Percentiles rank a stretch among this genome's conserved stretches.
Evolutionary conservation across 2,113 vertebrate genomes (phyloP).

Genomic region (Garra rufa): DNA sequence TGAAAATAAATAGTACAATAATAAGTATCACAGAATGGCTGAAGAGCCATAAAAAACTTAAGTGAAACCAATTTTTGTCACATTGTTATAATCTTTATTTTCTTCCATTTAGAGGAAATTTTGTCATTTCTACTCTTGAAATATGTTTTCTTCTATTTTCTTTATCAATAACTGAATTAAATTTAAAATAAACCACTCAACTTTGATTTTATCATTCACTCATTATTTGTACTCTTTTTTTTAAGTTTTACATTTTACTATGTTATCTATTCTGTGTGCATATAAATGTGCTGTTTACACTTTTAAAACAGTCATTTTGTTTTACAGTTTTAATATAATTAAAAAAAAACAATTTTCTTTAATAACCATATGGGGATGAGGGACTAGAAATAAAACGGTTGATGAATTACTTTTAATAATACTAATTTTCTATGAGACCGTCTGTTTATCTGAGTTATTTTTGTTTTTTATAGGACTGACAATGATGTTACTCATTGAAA

Average conservation of each 20-base stretch:
- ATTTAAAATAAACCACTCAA: background rate
- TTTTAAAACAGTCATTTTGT: background rate
- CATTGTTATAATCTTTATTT: background rate
- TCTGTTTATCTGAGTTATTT: conserved; percentile 9
- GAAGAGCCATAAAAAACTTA: background rate
- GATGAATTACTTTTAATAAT: conserved; percentile 32
- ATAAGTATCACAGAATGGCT: no score
- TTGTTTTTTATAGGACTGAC: conserved; percentile 8
- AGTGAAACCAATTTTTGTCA: no score
- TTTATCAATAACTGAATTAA: background rate
- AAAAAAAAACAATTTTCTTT: background rate
- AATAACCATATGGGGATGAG: background rate
- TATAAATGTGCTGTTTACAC: background rate
- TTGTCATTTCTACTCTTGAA: background rate
- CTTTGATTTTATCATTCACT: background rate
- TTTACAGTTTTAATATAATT: conserved; percentile 4
- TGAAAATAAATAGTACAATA: no score
- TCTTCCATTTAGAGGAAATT: background rate
- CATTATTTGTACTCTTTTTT: background rate
- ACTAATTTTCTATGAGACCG: background rate
- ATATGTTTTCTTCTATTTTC: background rate
- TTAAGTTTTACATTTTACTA: background rate
- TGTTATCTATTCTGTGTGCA: background rate
- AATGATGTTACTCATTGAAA: background rate
- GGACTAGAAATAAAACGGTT: background rate